These are phyloP conservation scores for Timema podura DNA, from an alignment of 2,888 invertebrate genomes.

Conservation along the genomic window DNA sequence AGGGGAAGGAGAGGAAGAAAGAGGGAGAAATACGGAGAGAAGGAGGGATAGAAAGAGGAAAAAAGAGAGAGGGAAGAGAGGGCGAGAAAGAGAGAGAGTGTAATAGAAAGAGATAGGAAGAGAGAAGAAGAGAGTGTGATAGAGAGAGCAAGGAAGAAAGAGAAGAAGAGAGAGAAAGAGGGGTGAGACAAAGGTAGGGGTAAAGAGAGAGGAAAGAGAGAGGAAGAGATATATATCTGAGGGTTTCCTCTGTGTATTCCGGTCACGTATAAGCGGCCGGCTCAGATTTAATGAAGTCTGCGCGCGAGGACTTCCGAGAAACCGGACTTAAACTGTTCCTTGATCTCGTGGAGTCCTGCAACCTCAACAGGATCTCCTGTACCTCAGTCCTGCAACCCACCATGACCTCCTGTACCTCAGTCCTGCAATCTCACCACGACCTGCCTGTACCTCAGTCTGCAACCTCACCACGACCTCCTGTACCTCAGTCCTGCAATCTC, in stretches of 20 bases:
- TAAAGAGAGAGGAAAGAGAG: background rate
- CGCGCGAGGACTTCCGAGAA: too few species aligned
- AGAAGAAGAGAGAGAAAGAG: background rate
- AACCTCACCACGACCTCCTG: too few species aligned
- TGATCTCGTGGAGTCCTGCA: too few species aligned
- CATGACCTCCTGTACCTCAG: too few species aligned
- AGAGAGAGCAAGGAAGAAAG: background rate
- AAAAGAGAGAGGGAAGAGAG: background rate
- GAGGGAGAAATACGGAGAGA: background rate
- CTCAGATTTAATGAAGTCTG: too few species aligned
- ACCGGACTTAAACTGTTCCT: too few species aligned
- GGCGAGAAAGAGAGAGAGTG: background rate
- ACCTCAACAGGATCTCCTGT: too few species aligned
- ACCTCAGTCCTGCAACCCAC: too few species aligned
- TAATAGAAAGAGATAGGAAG: background rate
- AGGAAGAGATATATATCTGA: slow-evolving; percentile 7
- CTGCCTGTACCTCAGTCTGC: too few species aligned
- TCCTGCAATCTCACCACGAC: too few species aligned
- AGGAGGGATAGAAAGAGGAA: background rate
- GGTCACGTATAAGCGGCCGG: too few species aligned
- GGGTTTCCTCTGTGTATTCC: background rate
- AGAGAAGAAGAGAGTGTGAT: background rate
- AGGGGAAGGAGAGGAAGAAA: background rate
- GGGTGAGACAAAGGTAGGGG: background rate
- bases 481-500: too few species aligned